A percentile compares a stretch with the other conserved stretches of the same genome.
phyloP scores from a whole-genome alignment of 2,113 vertebrate species.

The Ardeotis arabs region DNA sequence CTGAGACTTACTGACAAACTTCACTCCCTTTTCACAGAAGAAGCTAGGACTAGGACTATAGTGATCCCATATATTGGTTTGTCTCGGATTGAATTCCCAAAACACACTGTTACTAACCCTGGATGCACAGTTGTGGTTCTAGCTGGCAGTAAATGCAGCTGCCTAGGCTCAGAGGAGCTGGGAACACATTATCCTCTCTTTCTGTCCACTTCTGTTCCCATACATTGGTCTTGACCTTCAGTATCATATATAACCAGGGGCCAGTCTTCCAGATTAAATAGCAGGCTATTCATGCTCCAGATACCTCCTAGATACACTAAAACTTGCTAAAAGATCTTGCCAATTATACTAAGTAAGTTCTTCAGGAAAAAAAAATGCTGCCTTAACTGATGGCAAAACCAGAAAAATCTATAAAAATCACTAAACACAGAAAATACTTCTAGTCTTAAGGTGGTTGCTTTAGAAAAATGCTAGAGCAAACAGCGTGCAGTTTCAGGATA shows the following conservation, averaged over 20 bases:
- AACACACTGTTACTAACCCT: not conserved
- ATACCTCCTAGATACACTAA: not conserved
- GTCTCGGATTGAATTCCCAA: not conserved
- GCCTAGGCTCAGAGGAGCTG: not conserved
- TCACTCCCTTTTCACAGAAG: not conserved
- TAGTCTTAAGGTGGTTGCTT: not conserved
- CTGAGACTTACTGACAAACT: not conserved
- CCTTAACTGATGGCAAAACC: not conserved
- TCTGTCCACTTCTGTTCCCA: not conserved
- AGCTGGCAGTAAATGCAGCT: not conserved
- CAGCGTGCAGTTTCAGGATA: not conserved
- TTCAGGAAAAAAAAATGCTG: not conserved
- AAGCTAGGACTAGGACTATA: not conserved
- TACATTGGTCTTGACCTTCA: not conserved
- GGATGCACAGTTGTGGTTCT: not conserved
- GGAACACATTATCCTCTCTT: not conserved
- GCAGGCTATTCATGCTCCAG: not conserved
- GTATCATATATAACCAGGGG: not conserved
- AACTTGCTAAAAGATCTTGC: not conserved
- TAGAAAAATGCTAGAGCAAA: not conserved
- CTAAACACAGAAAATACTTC: not conserved
- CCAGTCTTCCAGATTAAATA: not conserved
- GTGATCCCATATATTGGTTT: not conserved
- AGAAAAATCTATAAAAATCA: not conserved
- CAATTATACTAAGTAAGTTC: not conserved